phyloP scores from a whole-genome alignment of 2,113 vertebrate genomes.

The Xenopus tropicalis region UCB_Xtro_10.0 CM004451.2:25294001-25294500 shows the following conservation, averaged over 20 bases:
- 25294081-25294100: conserved; percentile 54
- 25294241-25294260: conserved; percentile 22
- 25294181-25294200: background rate
- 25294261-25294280: conserved; percentile 1
- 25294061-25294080: conserved; percentile 50
- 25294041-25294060: conserved; percentile 27
- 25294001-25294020: conserved; percentile 42
- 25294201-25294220: conserved; percentile 40
- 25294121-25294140: conserved; percentile 50
- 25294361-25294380: conserved; percentile 3
- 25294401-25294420: conserved; percentile 35
- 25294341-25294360: conserved; percentile 38
- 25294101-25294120: conserved; percentile 62
- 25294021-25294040: conserved; percentile 44
- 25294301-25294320: conserved; percentile 36
- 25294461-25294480: background rate
- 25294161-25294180: conserved; percentile 39
- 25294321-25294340: background rate
- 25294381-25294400: background rate
- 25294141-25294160: conserved; percentile 34
- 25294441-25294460: conserved; percentile 23
- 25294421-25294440: conserved; percentile 29
- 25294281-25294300: conserved; percentile 42
- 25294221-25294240: conserved; percentile 39
- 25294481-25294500: background rate